phyloP scores from a whole-genome alignment of 2,113 vertebrate species.

The Daubentonia madagascariensis region DNA sequence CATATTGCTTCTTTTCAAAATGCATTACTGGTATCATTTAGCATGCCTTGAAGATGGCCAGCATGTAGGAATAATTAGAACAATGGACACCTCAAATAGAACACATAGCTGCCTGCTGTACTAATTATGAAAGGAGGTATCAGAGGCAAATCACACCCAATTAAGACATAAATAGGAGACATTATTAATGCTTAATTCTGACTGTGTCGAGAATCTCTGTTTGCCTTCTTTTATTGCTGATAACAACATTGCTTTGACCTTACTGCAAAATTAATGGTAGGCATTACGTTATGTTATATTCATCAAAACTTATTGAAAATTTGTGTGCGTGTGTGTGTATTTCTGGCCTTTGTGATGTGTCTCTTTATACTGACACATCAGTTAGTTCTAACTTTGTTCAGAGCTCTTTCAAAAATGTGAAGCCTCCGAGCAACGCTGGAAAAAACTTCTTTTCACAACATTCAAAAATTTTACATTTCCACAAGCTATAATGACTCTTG shows the following conservation, averaged over 20 bases:
- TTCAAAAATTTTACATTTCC: neutral
- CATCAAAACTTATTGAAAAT: neutral
- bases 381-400: neutral
- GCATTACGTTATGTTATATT: neutral
- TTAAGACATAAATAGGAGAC: constrained; percentile 64
- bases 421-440: neutral
- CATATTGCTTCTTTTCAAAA: constrained; percentile 29
- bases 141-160: constrained; percentile 68
- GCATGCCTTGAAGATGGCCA: constrained; percentile 37
- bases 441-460: neutral
- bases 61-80: constrained; percentile 63
- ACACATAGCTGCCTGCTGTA: constrained; percentile 30
- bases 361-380: neutral
- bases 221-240: constrained; percentile 50
- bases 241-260: constrained; percentile 43
- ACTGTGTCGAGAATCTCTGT: constrained; percentile 48
- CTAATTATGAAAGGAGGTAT: constrained; percentile 66
- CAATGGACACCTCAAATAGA: constrained; percentile 49
- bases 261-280: constrained; percentile 8
- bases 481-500: neutral
- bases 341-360: neutral
- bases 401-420: constrained; percentile 36
- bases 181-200: constrained; percentile 69
- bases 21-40: constrained; percentile 44
- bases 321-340: neutral